These are phyloP conservation scores for Zaprionus kolodkinae DNA, from an alignment of 1,140 invertebrate genomes.

Conservation along the genomic window DNA sequence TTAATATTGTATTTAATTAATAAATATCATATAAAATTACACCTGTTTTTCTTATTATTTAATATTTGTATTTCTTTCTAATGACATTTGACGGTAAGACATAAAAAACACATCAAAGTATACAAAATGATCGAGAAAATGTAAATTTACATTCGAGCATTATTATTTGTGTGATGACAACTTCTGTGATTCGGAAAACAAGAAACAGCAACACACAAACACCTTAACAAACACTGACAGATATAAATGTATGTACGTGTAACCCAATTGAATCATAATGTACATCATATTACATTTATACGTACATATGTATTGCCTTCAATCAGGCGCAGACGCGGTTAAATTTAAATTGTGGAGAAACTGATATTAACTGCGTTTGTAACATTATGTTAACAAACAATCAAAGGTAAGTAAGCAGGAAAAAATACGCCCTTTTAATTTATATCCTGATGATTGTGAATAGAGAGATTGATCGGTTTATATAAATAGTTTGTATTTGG, in stretches of 20 bases:
- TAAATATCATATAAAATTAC: conserved; percentile 36
- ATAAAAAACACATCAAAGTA: conserved; percentile 60
- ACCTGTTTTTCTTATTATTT: conserved; percentile 18
- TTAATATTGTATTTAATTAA: conserved; percentile 66
- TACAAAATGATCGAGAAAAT: conserved; percentile 57
- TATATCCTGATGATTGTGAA: conserved; percentile 39
- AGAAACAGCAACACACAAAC: conserved; percentile 49
- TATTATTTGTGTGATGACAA: conserved; percentile 77
- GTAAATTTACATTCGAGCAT: conserved; percentile 43
- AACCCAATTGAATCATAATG: neutral
- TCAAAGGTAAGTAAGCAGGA: conserved; percentile 6
- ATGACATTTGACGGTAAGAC: neutral
- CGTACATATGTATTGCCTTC: neutral
- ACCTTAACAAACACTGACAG: neutral
- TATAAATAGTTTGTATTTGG: conserved; percentile 49
- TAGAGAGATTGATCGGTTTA: conserved; percentile 35
- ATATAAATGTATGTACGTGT: neutral
- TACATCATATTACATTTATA: neutral
- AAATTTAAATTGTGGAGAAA: neutral
- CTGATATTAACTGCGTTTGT: neutral
- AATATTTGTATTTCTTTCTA: conserved; percentile 10
- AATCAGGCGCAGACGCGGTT: neutral
- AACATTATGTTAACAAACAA: conserved; percentile 8
- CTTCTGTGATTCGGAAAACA: conserved; percentile 78
- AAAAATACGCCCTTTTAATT: neutral